Conservation (phyloP, 2,113 vertebrate species). For the Xenopus laevis region DNA sequence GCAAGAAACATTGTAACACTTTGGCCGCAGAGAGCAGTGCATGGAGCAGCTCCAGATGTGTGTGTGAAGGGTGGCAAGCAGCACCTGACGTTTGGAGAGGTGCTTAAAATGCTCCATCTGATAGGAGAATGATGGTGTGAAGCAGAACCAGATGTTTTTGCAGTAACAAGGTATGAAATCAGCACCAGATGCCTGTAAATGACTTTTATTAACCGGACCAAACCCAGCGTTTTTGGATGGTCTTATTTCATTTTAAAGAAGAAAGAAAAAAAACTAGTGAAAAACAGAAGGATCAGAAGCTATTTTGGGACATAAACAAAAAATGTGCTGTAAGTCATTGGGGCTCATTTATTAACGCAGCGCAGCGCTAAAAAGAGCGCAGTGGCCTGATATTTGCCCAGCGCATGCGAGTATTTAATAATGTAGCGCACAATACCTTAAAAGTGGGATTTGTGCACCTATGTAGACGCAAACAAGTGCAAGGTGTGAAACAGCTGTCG, state of each 20-base stretch:
- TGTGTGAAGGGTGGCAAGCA: conserved; percentile 32
- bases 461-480: too few relatives aligned
- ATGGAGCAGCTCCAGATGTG: conserved; percentile 27
- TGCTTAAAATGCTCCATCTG: conserved; percentile 35
- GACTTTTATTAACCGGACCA: conserved; percentile 6
- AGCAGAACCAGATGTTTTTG: conserved; percentile 41
- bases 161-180: conserved; percentile 37
- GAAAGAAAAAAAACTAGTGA: too few relatives aligned
- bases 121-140: conserved; percentile 25
- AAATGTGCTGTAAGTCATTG: too few relatives aligned
- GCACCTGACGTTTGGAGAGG: conserved; percentile 37
- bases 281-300: too few relatives aligned
- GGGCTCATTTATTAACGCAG: too few relatives aligned
- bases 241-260: background rate
- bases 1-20: conserved; percentile 38
- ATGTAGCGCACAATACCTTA: too few relatives aligned
- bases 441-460: too few relatives aligned
- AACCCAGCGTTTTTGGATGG: background rate
- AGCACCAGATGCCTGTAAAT: conserved; percentile 37
- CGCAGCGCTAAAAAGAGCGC: too few relatives aligned
- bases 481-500: too few relatives aligned
- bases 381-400: too few relatives aligned
- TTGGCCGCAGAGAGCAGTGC: conserved; percentile 24
- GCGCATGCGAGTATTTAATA: too few relatives aligned
- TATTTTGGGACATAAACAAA: too few relatives aligned